These are phyloP conservation scores for Tragelaphus scriptus DNA, from an alignment of 2,113 vertebrate species.

Conservation along the genomic window DNA sequence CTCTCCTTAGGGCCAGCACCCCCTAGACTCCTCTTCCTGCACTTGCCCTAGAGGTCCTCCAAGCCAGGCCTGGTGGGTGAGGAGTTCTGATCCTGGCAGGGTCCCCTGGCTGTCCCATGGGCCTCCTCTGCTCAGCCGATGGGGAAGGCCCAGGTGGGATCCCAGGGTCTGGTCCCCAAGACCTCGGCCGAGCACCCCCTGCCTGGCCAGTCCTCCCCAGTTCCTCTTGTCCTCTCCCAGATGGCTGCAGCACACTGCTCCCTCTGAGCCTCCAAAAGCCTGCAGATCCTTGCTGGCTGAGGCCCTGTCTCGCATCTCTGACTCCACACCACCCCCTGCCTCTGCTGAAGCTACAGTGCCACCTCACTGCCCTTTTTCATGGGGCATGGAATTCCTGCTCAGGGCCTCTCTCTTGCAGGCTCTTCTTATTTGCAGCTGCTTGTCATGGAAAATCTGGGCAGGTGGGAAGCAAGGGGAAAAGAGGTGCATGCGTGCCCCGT, in stretches of 20 bases:
- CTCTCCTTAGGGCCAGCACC: background rate
- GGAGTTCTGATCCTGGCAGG: background rate
- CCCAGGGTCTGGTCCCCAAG: background rate
- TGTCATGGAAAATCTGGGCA: background rate
- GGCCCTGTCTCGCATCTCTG: fast-evolving
- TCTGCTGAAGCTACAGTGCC: background rate
- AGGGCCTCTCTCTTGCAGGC: background rate
- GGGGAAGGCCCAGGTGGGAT: background rate
- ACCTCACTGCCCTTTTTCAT: fast-evolving
- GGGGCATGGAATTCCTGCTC: background rate
- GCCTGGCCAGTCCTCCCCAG: background rate
- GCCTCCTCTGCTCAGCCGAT: background rate
- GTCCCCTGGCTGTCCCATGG: background rate
- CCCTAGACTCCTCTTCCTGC: too few relatives aligned
- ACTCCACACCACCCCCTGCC: background rate
- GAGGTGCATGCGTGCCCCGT: background rate
- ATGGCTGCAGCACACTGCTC: background rate
- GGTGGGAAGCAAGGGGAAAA: background rate
- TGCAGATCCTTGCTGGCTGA: background rate
- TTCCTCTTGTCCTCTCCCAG: background rate
- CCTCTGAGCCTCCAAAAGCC: too few relatives aligned
- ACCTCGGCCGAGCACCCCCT: background rate
- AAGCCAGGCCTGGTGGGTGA: background rate
- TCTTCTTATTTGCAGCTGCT: background rate
- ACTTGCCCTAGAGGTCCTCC: background rate